Evolutionary conservation across 2,113 vertebrate genomes (phyloP).

Genomic region (Tautogolabrus adspersus): DNA sequence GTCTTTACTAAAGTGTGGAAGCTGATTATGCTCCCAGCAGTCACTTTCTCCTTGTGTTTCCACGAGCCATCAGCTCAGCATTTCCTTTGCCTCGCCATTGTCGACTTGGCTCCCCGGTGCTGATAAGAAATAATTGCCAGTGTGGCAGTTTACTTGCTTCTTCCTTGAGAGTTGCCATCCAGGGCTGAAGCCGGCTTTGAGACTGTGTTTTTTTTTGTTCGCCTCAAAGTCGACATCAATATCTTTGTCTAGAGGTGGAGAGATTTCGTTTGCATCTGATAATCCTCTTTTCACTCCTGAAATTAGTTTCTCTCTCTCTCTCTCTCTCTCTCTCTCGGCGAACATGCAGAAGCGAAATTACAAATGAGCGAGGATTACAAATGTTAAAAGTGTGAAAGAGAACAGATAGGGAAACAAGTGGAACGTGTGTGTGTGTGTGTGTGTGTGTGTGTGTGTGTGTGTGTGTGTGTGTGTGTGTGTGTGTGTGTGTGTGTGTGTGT

Average conservation of each 20-base stretch:
- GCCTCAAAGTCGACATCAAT: constrained; percentile 69
- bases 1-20: constrained; percentile 31
- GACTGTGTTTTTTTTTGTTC: constrained; percentile 72
- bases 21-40: constrained; percentile 57
- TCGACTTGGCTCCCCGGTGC: constrained; percentile 51
- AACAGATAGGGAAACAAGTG: constrained; percentile 67
- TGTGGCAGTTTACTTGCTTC: constrained; percentile 60
- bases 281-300: constrained; percentile 72
- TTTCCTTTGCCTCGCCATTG: constrained; percentile 61
- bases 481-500: constrained; percentile 42
- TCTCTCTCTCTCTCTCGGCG: background rate
- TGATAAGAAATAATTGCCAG: constrained; percentile 80
- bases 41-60: constrained; percentile 53
- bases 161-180: constrained; percentile 68
- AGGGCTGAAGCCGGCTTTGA: constrained; percentile 61
- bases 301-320: constrained; percentile 75
- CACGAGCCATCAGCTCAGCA: constrained; percentile 56
- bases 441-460: constrained; percentile 28
- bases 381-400: constrained; percentile 71
- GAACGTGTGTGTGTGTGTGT: constrained; percentile 1
- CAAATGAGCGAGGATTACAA: constrained; percentile 74
- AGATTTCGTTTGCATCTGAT: constrained; percentile 73
- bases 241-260: constrained; percentile 76
- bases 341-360: constrained; percentile 62
- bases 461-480: constrained; percentile 7